Conservation (phyloP, 2,797 vertebrate species). For the Sebastes kiyomatsui region DNA sequence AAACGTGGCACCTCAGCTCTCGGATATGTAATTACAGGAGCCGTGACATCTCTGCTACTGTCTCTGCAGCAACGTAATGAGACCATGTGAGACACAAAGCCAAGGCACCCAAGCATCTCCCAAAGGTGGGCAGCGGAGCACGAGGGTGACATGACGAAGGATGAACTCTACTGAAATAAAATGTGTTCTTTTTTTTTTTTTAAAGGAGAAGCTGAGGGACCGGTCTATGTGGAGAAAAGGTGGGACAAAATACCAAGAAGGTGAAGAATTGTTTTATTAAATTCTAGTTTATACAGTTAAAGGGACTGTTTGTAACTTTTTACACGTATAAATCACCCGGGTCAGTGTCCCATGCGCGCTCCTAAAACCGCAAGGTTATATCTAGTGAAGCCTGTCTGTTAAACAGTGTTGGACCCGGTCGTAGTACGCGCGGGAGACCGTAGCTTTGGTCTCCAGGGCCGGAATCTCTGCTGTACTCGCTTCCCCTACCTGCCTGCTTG, state of each 20-base stretch:
- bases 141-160: background rate
- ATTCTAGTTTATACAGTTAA: background rate
- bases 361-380: no score
- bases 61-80: constrained; percentile 33
- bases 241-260: constrained; percentile 11
- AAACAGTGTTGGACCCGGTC: no score
- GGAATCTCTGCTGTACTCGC: no score
- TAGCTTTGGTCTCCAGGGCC: no score
- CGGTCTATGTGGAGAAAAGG: background rate
- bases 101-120: background rate
- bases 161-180: background rate
- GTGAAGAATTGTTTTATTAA: background rate
- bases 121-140: constrained; percentile 2
- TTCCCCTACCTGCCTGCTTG: no score
- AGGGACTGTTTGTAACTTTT: no score
- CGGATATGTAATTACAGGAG: constrained; percentile 48
- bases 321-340: accelerated
- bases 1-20: constrained; percentile 24
- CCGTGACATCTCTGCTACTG: constrained; percentile 29
- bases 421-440: no score
- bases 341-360: no score
- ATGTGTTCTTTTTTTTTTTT: background rate
- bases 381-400: no score
- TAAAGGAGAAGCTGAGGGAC: background rate
- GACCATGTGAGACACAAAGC: constrained; percentile 8